A percentile compares a stretch with the other conserved stretches of the same genome.
phyloP scores from a whole-genome alignment of 2,797 vertebrate genomes.

The Lutjanus argentimaculatus region DNA sequence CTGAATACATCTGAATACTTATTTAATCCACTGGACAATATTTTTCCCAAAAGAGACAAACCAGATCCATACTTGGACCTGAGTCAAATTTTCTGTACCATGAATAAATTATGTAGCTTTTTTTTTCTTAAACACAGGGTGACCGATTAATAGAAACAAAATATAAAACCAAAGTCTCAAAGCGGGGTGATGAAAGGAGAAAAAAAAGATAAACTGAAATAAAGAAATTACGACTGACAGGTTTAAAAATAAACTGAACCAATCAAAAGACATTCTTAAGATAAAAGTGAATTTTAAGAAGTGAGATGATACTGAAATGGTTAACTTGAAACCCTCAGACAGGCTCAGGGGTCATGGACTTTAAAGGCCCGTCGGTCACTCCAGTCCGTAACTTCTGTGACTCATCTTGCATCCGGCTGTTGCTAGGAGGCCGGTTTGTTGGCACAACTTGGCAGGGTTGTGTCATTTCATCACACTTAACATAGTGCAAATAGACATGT shows the following conservation, averaged over 20 bases:
- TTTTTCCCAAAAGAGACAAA: neutral
- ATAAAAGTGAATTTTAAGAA: neutral
- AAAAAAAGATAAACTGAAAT: neutral
- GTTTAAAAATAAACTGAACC: neutral
- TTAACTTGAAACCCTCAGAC: neutral
- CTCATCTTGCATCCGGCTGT: slow-evolving; percentile 13
- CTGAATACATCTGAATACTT: neutral
- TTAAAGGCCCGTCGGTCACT: neutral
- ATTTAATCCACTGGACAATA: no score
- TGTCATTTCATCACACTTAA: slow-evolving; percentile 17
- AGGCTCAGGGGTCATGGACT: neutral
- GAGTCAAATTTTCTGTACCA: neutral
- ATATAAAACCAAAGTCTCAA: neutral
- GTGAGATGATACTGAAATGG: neutral
- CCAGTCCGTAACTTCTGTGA: slow-evolving; percentile 12
- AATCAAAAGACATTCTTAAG: neutral
- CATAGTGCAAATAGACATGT: slow-evolving; percentile 26
- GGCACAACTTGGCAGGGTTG: neutral
- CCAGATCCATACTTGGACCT: neutral
- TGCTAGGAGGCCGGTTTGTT: slow-evolving; percentile 19
- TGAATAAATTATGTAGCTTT: neutral
- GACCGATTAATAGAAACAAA: no score
- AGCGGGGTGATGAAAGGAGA: neutral
- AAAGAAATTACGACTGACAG: neutral
- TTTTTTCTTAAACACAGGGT: no score